Evolutionary conservation across 2,113 vertebrate species (phyloP), one percentile per base, ranked within the genome.

Genomic region (Mesitornis unicolor): DNA sequence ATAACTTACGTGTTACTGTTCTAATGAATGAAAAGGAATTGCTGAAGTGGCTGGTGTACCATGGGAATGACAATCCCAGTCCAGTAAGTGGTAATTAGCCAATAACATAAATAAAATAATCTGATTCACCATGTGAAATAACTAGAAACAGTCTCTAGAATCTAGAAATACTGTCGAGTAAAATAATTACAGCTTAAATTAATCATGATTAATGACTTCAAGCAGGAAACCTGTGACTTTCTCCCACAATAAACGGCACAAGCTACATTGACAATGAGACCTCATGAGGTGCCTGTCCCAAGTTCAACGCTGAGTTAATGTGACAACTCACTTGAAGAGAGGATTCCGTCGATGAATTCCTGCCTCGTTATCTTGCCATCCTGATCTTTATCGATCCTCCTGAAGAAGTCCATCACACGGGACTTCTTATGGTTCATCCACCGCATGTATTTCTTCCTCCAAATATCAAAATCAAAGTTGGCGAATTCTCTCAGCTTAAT

Each of bases 351-450:
- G 1, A 99, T 99, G 93, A 99, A 99, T 97, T 99, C 99, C 97
- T 99, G 99, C 20, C 99, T 98, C 17, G 99, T 99, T 97, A 99
- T 99, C 92, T 99, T 99, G 78, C 99, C 99, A 77, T 99, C 99
- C 94, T 99, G 99, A 97, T 99, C 99, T 97, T 99, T 99, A 96
- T 99, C 99, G 56, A 99, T 99, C 85, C 99, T 99, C 24, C 99
- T 98, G 96, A 99, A 99, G 97, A 99, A 99, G 96, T 99, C 99
- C 99, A 99, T 99, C 89, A 99, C 99, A 1, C 99, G 98, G 25
- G 99, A 99, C 95, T 99, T 99, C 96, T 99, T 99, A 91, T 99
- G 99, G 97, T 99, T 99, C 99, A 99, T 99, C 99, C 99, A 99
- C 22, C 99, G 98, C 99, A 99, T 99, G 96, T 99, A 99, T 88